Base-by-base conservation (phyloP, 2,888 invertebrate species). In the Synergus gifuensis region DNA sequence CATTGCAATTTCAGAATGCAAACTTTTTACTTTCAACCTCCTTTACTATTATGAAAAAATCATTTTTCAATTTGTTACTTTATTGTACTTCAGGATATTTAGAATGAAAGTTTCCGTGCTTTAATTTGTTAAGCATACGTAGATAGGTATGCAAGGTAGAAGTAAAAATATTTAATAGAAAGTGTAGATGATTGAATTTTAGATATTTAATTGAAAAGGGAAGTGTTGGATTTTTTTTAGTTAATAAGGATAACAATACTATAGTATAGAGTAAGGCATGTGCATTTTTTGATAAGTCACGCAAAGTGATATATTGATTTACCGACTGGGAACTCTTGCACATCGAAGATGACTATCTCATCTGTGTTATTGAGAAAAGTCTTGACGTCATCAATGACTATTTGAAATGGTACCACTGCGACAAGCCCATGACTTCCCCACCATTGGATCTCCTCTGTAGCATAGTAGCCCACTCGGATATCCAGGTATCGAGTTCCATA, bases 401-500 rank as follows among this genome's bases (percentile, higher is more conserved):
- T 92, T 76, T 90, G 89, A 40, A 95, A 86, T 0, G 94, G 93
- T 4, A 93, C 92, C 44, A 94, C 92, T 22, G 92, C 91, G 3
- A 93, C 92, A 11, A 93, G 90, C 14, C 94, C 94, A 84, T 95
- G 95, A 89, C 94, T 94, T 0, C 93, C 92, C 92, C 93, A 95
- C 88, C 94, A 94, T 86, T 88, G 84, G 16, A 91, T 90, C 12
- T 85, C 84, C 9, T 88, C 69, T 84, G 88, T 77, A 5, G 87
- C 83, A 88, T 94, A 94, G 86, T 93, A 93, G 16, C 94, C 94
- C 18, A 95, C 93, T 42, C 95, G 92, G 60, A 95, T 93, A 87
- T 95, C 95, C 85, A 95, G 90, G 87, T 94, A 95, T 76, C 95
- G 92, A 4, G 93, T 93, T 1, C 95, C 95, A 83, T 94, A 94